phyloP scores from a whole-genome alignment of 2,113 vertebrate genomes.

The Probosciger aterrimus region DNA sequence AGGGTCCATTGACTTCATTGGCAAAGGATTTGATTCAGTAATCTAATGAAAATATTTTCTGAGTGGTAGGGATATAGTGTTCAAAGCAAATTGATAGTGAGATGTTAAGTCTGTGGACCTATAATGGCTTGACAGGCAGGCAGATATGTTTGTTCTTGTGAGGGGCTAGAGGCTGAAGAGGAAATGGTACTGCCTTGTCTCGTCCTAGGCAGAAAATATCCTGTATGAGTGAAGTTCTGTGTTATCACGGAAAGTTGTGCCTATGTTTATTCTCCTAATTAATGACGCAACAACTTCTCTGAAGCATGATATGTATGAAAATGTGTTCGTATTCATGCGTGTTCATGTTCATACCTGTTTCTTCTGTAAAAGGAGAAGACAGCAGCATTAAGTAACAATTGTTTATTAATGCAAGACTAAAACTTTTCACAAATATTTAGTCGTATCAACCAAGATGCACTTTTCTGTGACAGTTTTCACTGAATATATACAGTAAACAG shows the following conservation, averaged over 20 bases:
- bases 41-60: not conserved
- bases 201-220: fast-evolving
- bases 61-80: not conserved
- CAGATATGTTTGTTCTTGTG: fast-evolving
- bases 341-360: not conserved
- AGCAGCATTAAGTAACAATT: not conserved
- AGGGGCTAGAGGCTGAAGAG: not conserved
- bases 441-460: not conserved
- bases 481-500: not conserved
- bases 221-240: not conserved
- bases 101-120: not conserved
- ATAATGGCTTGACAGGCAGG: not conserved
- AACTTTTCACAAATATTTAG: not conserved
- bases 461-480: not conserved
- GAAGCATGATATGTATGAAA: not conserved
- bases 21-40: not conserved
- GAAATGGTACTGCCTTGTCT: not conserved
- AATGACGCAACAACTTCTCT: not conserved
- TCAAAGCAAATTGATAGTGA: not conserved
- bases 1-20: not conserved
- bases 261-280: not conserved
- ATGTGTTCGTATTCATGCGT: not conserved
- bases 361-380: not conserved
- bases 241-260: not conserved
- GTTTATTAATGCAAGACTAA: not conserved